Conservation (phyloP, 2,797 vertebrate genomes). For the Sebastes steindachneri region DNA sequence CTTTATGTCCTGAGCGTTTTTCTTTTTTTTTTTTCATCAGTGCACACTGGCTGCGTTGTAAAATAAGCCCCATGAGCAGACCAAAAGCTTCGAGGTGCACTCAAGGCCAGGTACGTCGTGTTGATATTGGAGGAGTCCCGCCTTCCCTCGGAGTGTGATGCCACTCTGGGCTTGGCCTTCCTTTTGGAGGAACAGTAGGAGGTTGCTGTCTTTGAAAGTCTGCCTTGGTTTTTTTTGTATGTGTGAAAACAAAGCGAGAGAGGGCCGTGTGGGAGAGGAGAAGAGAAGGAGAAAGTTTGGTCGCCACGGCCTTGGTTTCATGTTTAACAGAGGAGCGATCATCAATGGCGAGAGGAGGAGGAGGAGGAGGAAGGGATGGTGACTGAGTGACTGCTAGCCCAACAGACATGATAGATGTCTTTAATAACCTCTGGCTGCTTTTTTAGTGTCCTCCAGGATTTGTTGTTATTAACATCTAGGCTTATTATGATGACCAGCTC, state of each 20-base stretch:
- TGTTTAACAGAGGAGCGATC: slow-evolving; percentile 67
- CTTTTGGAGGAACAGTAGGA: slow-evolving; percentile 37
- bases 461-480: slow-evolving; percentile 80
- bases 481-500: slow-evolving; percentile 79
- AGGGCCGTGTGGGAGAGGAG: slow-evolving; percentile 25
- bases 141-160: slow-evolving; percentile 44
- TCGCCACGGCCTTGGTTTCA: slow-evolving; percentile 51
- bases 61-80: slow-evolving; percentile 57
- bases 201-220: slow-evolving; percentile 47
- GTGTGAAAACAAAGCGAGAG: slow-evolving; percentile 46
- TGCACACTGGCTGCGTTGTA: slow-evolving; percentile 37
- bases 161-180: slow-evolving; percentile 48
- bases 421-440: slow-evolving; percentile 81
- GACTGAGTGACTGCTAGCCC: slow-evolving; percentile 60
- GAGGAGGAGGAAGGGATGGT: slow-evolving; percentile 19
- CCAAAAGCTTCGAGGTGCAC: slow-evolving; percentile 57
- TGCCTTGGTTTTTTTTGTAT: slow-evolving; percentile 42
- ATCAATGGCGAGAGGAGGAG: slow-evolving; percentile 21
- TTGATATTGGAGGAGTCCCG: slow-evolving; percentile 52
- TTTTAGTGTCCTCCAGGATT: slow-evolving; percentile 72
- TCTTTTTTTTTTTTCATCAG: slow-evolving; percentile 27
- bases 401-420: slow-evolving; percentile 80
- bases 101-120: slow-evolving; percentile 59
- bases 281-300: slow-evolving; percentile 26
- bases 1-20: slow-evolving; percentile 58